Base-by-base conservation (phyloP, 2,888 invertebrate species). In the Catocala sponsa region DNA sequence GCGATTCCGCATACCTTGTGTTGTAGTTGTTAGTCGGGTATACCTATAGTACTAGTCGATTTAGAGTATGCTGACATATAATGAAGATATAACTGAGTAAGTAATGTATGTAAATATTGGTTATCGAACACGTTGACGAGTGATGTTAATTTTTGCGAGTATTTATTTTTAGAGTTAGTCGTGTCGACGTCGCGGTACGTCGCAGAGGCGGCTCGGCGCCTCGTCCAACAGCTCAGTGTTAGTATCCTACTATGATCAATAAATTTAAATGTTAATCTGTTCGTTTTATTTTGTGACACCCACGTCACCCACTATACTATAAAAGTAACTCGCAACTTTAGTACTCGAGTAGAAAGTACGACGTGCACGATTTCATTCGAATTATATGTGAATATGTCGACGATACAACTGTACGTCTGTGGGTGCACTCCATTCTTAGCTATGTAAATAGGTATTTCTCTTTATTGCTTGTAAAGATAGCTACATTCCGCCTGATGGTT, bases 241-340 rank as follows among this genome's bases (percentile, higher is more conserved):
- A 79, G 76, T 70, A 72, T 70, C 76, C 59, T 71, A 75, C 65
- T 74, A 76, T 72, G 72, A 79, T 69, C 70, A 78, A 77, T 79
- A 80, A 74, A 81, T 72, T 70, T 79, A 57, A 76, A 78, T 78
- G 79, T 80, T 79, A 68, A 47, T 47, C 6, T 51, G 47, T 12
- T n/a, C 6, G 0, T 59, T 54, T 59, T 38, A 59, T 54, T 59
- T 49, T 5, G 43, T 32, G 12, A 6, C 12, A 0, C 49, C 11
- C 25, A 6, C 15, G 12, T 1, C 12, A 0, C 49, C 11, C 25
- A 6, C 15, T 10, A 4, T 6, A 25, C 25, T 25, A 1, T 25
- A 25, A 2, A 2, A 25, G 25, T 25, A 25, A 25, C 25, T 25
- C 25, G 25, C 25, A 25, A 25, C 2, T 25, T 25, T 4, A 25